Conservation (phyloP, 1,140 invertebrate species). For the Anastatus disparis region DNA sequence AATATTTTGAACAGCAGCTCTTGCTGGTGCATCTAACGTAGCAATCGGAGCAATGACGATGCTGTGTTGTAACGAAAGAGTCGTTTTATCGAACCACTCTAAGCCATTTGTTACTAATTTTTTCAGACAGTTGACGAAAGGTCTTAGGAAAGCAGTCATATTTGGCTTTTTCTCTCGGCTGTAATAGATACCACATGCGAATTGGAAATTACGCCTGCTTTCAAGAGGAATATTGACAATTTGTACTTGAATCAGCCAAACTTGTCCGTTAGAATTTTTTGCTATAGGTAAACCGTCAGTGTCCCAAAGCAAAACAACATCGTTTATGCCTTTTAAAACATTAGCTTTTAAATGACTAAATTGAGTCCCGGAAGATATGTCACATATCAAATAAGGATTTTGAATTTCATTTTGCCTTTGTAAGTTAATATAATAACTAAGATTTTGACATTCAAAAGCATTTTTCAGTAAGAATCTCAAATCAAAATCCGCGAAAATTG, state of each 20-base stretch:
- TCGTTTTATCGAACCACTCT: conserved; percentile 11
- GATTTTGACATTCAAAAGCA: conserved; percentile 36
- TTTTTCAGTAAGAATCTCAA: conserved; percentile 32
- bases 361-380: conserved; percentile 28
- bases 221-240: conserved; percentile 29
- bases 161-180: conserved; percentile 21
- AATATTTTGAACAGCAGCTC: conserved; percentile 31
- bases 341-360: conserved; percentile 31
- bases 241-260: conserved; percentile 31
- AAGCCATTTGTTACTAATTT: not conserved
- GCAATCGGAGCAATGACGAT: conserved; percentile 33
- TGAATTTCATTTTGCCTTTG: conserved; percentile 12
- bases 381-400: conserved; percentile 24
- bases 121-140: conserved; percentile 1
- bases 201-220: conserved; percentile 26
- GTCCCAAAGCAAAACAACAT: conserved; percentile 36
- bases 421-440: conserved; percentile 19
- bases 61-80: not conserved
- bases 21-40: conserved; percentile 34
- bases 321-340: conserved; percentile 6
- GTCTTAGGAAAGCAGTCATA: conserved; percentile 30
- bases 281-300: conserved; percentile 34
- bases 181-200: conserved; percentile 29
- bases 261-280: conserved; percentile 36
- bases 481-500: conserved; percentile 31